Conservation (phyloP, 2,113 vertebrate species). For the Malurus alboscapulatus region DNA sequence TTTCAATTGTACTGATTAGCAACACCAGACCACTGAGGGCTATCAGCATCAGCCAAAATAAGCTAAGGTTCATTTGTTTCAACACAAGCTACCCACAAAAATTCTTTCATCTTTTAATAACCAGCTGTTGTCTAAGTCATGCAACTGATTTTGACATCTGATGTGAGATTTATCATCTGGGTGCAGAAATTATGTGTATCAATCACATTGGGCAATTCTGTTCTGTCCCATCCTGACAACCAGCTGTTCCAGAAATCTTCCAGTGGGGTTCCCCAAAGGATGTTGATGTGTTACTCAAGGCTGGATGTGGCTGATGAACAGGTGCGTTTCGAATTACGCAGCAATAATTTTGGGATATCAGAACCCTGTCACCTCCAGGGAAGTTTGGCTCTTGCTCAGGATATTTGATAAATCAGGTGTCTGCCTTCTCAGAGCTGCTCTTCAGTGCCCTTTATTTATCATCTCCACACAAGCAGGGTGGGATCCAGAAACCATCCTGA, state of each 20-base stretch:
- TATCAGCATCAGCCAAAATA: not conserved
- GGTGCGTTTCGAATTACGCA: not conserved
- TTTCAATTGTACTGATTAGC: not conserved
- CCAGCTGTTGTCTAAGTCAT: not conserved
- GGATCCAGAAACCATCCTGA: not conserved
- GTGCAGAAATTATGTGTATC: not conserved
- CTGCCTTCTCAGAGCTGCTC: not conserved
- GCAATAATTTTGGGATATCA: not conserved
- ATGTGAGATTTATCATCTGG: not conserved
- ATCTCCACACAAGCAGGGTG: accelerated
- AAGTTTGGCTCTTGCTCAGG: not conserved
- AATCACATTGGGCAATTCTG: not conserved
- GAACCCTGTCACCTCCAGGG: not conserved
- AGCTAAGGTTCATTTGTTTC: not conserved
- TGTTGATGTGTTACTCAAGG: not conserved
- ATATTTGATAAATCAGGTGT: not conserved
- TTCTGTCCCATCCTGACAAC: not conserved
- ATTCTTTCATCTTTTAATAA: not conserved
- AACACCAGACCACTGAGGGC: not conserved
- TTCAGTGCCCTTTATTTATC: not conserved
- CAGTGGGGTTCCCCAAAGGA: not conserved
- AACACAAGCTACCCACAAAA: not conserved
- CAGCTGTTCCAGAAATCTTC: not conserved
- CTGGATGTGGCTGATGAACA: not conserved
- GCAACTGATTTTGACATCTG: not conserved